Evolutionary conservation across 2,113 vertebrate species (phyloP), one percentile per base, ranked within the genome.

Genomic region (Loxodonta africana): DNA sequence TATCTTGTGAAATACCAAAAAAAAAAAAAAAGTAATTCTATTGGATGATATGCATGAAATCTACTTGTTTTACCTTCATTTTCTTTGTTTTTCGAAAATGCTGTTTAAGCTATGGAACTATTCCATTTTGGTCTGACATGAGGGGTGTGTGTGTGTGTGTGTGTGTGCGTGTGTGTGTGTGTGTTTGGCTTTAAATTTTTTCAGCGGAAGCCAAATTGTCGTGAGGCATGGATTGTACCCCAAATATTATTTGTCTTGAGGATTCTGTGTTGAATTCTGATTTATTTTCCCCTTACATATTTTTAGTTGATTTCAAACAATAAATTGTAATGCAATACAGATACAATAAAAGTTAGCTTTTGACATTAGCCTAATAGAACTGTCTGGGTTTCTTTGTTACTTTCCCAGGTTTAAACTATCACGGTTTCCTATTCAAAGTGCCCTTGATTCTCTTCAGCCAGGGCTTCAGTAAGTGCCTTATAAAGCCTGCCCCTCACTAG

Each of bases 401-500:
- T 95, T 97, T 65, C 44, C 86, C 11, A 94, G 69, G 67, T 60
- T 98, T 1, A 1, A 57, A 17, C 57, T 84, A 26, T 33, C 94
- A n/a, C 9, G 1, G 4, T 82, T 96, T 94, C 91, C 88, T 94
- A 81, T n/a, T 96, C 83, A 46, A 84, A 69, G 63, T 87, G 91
- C 5, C 76, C 94, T 81, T 84, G 80, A 57, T 89, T 41, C 37
- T 88, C 85, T 69, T 78, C 21, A 18, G 30, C 90, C 83, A 77
- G 73, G 37, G 60, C 95, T 97, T 94, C 90, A 86, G 78, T 74
- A 71, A 98, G 90, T 48, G 86, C 97, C 97, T 98, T 98, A 97
- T 96, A 98, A 98, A 98, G 98, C 94, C 97, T 98, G 98, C 97
- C 96, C 95, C 97, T 98, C 60, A 25, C 94, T 95, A 0, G 0